Evolutionary conservation across 2,113 vertebrate genomes (phyloP).

Genomic region (Cnemophilus loriae): DNA sequence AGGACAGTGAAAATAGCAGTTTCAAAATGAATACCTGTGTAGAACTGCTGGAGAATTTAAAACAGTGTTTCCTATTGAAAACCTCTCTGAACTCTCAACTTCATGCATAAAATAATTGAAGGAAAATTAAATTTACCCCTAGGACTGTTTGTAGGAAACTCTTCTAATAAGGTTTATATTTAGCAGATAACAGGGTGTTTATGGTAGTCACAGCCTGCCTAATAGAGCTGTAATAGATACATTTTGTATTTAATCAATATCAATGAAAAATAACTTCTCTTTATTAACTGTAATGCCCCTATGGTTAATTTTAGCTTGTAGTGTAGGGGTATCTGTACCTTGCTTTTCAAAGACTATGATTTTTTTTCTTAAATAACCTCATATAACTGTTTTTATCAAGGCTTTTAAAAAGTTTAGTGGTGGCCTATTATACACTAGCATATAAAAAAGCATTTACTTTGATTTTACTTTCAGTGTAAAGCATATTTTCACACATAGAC

Average conservation of each 20-base stretch:
- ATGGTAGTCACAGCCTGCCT: constrained; percentile 10
- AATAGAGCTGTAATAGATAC: constrained; percentile 21
- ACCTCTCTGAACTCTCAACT: background rate
- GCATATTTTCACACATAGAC: background rate
- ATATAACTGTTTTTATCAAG: background rate
- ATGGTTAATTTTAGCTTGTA: background rate
- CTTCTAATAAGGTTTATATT: constrained; percentile 34
- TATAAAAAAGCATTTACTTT: no score
- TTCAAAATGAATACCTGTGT: background rate
- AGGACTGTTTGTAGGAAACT: constrained; percentile 23
- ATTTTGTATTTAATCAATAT: constrained; percentile 47
- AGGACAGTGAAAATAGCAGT: background rate
- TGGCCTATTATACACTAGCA: background rate
- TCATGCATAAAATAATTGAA: constrained; percentile 35
- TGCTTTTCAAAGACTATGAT: background rate
- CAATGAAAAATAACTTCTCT: constrained; percentile 24
- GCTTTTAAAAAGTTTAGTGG: background rate
- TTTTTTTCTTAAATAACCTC: background rate
- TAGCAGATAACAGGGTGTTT: constrained; percentile 26
- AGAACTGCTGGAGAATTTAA: background rate
- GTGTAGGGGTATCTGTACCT: background rate
- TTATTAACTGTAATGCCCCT: background rate
- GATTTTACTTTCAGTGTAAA: background rate
- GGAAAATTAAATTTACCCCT: constrained; percentile 41
- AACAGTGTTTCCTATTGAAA: background rate